Percentiles rank a stretch among this genome's conserved stretches.
Evolutionary conservation across 2,888 invertebrate genomes (phyloP).

Genomic region (Cephus pygmeus): DNA sequence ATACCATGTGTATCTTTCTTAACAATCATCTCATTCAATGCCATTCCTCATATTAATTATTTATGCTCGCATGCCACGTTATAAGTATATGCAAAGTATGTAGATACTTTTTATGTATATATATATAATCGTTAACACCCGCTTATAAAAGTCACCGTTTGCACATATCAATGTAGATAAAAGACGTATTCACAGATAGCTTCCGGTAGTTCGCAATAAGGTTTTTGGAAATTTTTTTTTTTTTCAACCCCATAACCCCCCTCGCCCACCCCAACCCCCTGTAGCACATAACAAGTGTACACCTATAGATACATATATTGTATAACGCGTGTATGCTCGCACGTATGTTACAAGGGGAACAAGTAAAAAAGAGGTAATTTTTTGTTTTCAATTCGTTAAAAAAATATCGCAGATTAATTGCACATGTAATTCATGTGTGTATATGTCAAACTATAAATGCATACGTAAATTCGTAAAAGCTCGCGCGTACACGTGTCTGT

Average conservation of each 20-base stretch:
- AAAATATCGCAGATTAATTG: neutral
- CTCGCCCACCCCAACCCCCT: neutral
- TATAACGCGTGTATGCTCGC: neutral
- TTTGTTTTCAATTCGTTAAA: neutral
- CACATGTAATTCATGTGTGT: neutral
- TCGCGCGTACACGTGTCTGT: neutral
- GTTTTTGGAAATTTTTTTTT: neutral
- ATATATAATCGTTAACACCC: neutral
- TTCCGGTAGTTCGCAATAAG: conserved; percentile 26
- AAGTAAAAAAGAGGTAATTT: neutral
- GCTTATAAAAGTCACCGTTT: conserved; percentile 18
- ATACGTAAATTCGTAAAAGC: neutral
- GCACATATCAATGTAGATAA: conserved; percentile 21
- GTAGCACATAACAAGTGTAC: neutral
- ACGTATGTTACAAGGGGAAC: neutral
- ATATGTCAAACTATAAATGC: neutral
- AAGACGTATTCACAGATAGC: conserved; percentile 31
- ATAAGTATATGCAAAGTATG: neutral
- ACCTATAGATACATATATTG: neutral
- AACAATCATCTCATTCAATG: neutral
- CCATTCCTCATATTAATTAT: neutral
- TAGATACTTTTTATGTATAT: neutral
- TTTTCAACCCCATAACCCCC: neutral
- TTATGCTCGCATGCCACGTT: neutral
- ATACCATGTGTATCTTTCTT: neutral